These are phyloP conservation scores for Ictalurus furcatus DNA, from an alignment of 2,113 vertebrate species.

Conservation along the genomic window DNA sequence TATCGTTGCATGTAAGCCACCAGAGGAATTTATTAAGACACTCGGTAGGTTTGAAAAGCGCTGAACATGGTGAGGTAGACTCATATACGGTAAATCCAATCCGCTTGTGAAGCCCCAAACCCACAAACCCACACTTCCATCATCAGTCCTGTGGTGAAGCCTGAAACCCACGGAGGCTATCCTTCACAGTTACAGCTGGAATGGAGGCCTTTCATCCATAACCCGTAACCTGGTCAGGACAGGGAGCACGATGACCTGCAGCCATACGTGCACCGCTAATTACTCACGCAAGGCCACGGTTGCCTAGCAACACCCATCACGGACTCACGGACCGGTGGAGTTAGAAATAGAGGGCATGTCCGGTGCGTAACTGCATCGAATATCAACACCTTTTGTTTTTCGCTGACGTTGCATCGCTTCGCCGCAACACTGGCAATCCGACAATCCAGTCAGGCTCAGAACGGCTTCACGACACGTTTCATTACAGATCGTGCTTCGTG, in stretches of 20 bases:
- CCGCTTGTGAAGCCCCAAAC: background rate
- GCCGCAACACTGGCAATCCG: background rate
- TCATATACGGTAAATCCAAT: background rate
- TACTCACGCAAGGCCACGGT: conserved; percentile 65
- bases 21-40: background rate
- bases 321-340: conserved; percentile 59
- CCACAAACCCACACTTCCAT: background rate
- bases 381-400: background rate
- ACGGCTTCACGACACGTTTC: background rate
- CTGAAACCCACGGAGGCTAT: background rate
- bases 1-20: background rate
- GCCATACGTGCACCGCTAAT: conserved; percentile 71
- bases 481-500: background rate
- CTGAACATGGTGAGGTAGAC: background rate
- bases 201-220: conserved; percentile 24
- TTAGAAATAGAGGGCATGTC: conserved; percentile 68
- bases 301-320: conserved; percentile 81
- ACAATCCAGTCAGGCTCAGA: background rate
- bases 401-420: background rate
- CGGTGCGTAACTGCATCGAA: background rate
- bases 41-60: background rate
- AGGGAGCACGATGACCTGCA: conserved; percentile 64
- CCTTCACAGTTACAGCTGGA: conserved; percentile 27
- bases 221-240: conserved; percentile 67
- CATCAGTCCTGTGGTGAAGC: background rate